Conservation (phyloP, 2,888 invertebrate species). For the Sicus ferrugineus region DNA sequence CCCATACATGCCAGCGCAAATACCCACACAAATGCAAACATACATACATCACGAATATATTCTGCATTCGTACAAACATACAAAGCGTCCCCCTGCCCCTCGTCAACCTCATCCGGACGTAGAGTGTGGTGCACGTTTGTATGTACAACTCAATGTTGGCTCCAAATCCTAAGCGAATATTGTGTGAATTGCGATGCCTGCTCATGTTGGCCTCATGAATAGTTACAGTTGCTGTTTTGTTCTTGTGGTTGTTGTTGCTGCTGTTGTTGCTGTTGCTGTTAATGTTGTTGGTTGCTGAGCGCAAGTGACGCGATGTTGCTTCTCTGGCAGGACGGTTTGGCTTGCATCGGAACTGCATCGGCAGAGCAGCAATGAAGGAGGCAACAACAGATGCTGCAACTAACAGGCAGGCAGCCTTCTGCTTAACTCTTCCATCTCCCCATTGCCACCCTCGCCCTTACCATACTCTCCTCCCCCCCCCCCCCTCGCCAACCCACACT, state of each 20-base stretch:
- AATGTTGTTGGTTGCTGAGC: neutral
- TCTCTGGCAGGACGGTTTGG: too few relatives aligned
- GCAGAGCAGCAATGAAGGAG: neutral
- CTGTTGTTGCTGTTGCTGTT: constrained; percentile 17
- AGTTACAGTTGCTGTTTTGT: constrained; percentile 13
- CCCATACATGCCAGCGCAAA: too few relatives aligned
- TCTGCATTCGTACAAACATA: constrained; percentile 6
- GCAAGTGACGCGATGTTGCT: neutral
- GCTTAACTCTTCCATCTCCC: neutral
- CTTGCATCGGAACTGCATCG: too few relatives aligned
- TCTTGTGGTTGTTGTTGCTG: constrained; percentile 30
- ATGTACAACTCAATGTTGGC: neutral
- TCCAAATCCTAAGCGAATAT: too few relatives aligned
- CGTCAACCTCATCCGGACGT: too few relatives aligned
- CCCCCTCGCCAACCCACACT: neutral
- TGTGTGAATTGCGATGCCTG: too few relatives aligned
- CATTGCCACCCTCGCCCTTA: neutral
- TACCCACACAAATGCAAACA: neutral
- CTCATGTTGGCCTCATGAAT: neutral
- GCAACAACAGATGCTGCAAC: neutral
- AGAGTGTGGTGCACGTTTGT: constrained; percentile 23
- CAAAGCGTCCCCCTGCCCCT: too few relatives aligned
- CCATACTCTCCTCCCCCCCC: neutral
- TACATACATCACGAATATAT: neutral
- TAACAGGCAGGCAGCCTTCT: neutral